Evolutionary conservation across 2,113 vertebrate species (phyloP).

Genomic region (sheep (Ovis aries)): ARS-UI_Ramb_v3.0 NC_056070.1:24232001-24232500

Average conservation of each 20-base stretch:
- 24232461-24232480: neutral
- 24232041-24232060: too few species aligned
- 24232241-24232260: neutral
- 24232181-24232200: neutral
- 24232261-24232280: neutral
- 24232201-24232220: neutral
- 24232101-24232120: too few species aligned
- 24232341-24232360: neutral
- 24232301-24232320: neutral
- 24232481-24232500: neutral
- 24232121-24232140: too few species aligned
- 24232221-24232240: neutral
- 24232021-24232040: too few species aligned
- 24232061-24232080: too few species aligned
- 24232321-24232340: neutral
- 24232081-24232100: too few species aligned
- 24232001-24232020: too few species aligned
- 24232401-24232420: neutral
- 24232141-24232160: neutral
- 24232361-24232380: neutral
- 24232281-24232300: neutral
- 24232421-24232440: neutral
- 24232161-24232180: neutral
- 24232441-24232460: neutral
- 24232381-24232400: neutral